phyloP scores from a whole-genome alignment of 2,113 vertebrate species.

The Sus scrofa region DNA sequence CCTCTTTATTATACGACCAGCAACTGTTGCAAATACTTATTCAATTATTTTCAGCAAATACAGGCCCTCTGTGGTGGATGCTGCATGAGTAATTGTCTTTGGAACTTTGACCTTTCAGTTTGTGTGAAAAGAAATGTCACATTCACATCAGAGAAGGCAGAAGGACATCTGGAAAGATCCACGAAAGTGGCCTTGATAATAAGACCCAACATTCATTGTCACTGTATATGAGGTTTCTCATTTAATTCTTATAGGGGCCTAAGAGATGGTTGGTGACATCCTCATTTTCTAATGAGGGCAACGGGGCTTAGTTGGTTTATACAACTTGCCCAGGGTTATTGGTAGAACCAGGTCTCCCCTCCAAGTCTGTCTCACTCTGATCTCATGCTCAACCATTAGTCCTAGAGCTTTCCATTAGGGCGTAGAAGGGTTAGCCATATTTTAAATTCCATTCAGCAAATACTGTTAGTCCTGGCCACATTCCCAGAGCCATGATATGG shows the following conservation, averaged over 20 bases:
- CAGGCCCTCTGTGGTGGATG: neutral
- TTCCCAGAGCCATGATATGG: constrained; percentile 68
- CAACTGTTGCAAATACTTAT: neutral
- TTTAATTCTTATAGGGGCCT: neutral
- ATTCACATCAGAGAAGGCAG: neutral
- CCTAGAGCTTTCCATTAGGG: constrained; percentile 65
- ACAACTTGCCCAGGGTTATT: neutral
- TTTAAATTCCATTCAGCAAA: constrained; percentile 78
- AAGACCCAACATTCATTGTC: neutral
- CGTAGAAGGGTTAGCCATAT: constrained; percentile 57
- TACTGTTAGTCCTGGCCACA: constrained; percentile 75
- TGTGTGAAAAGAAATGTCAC: neutral
- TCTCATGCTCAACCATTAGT: constrained; percentile 43
- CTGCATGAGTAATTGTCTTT: neutral
- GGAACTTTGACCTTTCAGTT: constrained; percentile 41
- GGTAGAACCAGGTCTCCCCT: neutral
- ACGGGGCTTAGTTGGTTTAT: neutral
- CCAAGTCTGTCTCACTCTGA: neutral
- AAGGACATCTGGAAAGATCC: constrained; percentile 32
- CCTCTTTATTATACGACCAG: neutral
- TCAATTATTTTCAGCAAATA: constrained; percentile 29
- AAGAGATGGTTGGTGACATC: neutral
- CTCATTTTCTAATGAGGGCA: constrained; percentile 25
- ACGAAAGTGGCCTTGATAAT: neutral
- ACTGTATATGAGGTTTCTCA: neutral